Conservation (phyloP, 2,888 invertebrate species). For the Phortica okadai region DNA sequence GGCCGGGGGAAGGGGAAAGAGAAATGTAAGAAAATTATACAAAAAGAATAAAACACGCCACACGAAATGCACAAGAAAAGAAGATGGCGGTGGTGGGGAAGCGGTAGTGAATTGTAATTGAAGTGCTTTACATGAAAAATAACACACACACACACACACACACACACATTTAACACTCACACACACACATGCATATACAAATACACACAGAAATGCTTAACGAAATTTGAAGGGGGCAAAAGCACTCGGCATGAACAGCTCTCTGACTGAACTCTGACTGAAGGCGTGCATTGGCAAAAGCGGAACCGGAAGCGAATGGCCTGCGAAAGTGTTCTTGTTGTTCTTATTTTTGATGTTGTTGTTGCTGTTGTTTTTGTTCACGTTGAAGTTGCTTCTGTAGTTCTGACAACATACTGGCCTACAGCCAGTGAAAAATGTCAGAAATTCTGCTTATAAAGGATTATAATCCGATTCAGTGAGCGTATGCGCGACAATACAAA, state of each 20-base stretch:
- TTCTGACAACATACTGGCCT: background rate
- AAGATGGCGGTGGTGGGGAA: background rate
- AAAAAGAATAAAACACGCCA: background rate
- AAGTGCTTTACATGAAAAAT: constrained; percentile 22
- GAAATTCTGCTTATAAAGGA: constrained; percentile 6
- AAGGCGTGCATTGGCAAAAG: background rate
- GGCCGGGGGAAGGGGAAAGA: no score
- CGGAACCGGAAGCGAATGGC: background rate
- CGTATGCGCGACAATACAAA: constrained; percentile 1
- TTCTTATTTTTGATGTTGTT: background rate
- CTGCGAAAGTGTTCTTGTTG: background rate
- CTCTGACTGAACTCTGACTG: background rate
- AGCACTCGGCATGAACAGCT: background rate
- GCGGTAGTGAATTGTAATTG: background rate
- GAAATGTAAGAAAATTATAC: background rate
- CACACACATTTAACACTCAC: background rate
- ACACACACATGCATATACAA: background rate
- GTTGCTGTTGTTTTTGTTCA: background rate
- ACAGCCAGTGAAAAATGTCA: constrained; percentile 2
- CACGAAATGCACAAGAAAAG: background rate
- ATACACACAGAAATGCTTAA: background rate
- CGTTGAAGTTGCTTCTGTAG: background rate
- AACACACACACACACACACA: background rate
- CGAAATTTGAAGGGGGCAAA: background rate
- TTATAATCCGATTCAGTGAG: constrained; percentile 1